Conservation (phyloP, 2,113 vertebrate genomes). For the Myotis brandtii region DNA sequence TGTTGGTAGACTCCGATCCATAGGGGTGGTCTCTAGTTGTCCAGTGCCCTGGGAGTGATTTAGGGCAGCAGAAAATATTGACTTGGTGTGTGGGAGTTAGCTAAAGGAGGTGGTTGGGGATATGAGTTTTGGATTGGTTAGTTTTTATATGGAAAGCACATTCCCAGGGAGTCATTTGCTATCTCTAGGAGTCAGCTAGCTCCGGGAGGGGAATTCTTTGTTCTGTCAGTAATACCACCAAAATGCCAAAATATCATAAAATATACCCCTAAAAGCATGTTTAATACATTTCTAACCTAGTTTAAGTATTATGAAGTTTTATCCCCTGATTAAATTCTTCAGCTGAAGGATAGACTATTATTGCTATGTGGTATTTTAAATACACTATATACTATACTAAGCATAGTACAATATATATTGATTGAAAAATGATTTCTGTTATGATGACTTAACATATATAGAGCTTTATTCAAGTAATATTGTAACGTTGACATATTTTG, state of each 20-base stretch:
- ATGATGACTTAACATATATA: background rate
- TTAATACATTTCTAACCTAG: background rate
- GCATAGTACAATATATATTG: background rate
- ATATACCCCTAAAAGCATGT: background rate
- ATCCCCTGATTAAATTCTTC: background rate
- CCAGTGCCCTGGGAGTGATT: background rate
- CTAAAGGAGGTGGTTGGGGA: background rate
- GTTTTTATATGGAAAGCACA: background rate
- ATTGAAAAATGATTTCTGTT: constrained; percentile 7
- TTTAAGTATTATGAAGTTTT: background rate
- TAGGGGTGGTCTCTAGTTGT: background rate
- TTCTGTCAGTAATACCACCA: background rate
- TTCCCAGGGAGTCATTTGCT: background rate
- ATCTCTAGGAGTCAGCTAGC: background rate
- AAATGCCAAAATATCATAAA: background rate
- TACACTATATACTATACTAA: background rate
- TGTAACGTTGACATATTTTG: background rate
- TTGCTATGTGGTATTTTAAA: background rate
- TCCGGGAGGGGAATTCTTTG: background rate
- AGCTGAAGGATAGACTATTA: background rate
- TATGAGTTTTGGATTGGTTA: background rate
- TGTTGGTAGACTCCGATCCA: background rate
- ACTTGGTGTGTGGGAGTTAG: background rate
- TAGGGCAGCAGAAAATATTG: background rate
- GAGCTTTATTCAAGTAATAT: constrained; percentile 2